Base-by-base conservation (phyloP, 2,797 vertebrate genomes). In the Enteromius paludinosus region DNA sequence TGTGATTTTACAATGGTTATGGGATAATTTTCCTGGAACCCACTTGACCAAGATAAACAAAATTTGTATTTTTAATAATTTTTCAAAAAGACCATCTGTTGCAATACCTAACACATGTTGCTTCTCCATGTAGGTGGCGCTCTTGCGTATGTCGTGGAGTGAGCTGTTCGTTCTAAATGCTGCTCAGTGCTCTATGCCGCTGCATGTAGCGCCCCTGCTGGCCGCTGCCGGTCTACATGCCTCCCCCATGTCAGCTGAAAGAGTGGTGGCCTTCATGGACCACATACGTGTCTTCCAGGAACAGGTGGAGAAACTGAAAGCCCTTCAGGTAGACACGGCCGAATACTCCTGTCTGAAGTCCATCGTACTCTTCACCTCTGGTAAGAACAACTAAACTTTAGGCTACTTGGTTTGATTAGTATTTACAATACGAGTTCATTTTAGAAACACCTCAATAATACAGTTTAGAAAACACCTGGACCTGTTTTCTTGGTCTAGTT, bases 231-330 rank as follows among this genome's bases (percentile, higher is more conserved):
- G 96, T 76, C 94, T 96, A 72, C 96, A 96, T 10, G 96, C 95
- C 23, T 95, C 96, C 0, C 96, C 96, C 59, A 95, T 96, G 96
- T 95, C 95, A 0, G 95, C 96, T 0, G 96, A 97, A 79, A 93
- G 96, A 0, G 96, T 96, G 47, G 96, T 96, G 88, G 96, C 96
- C 84, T 96, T 96, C 93, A 96, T 97, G 96, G 96, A 97, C 91
- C 96, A 97, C 92, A 95, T 96, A 89, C 94, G 96, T 0, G 93
- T 96, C 84, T 96, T 97, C 92, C 96, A 97, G 85, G 96, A 97
- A 90, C 96, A 97, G 91, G 95, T 97, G 90, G 96, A 97, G 92
- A 96, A 96, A 91, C 95, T 97, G 88, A 96, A 96, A 91, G 95
- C 91, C 3, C 94, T 97, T 89, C 96, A 94, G 87, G 95, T 96